Conservation (phyloP, 2,888 invertebrate species). For the Halictus ligatus region DNA sequence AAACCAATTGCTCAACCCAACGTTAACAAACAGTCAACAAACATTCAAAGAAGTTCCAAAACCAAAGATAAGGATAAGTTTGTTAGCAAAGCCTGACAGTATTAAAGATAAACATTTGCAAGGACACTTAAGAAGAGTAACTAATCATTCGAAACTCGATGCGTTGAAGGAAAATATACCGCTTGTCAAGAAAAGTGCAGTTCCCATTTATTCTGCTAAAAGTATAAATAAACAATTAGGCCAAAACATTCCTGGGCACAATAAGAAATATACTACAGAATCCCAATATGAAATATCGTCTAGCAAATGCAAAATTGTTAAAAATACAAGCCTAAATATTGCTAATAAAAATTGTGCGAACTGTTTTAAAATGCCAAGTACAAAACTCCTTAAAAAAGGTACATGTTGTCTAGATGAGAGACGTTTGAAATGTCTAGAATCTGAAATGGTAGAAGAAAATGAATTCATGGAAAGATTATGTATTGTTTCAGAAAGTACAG, state of each 20-base stretch:
- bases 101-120: conserved; percentile 34
- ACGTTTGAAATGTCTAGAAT: neutral
- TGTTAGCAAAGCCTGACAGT: conserved; percentile 30
- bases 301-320: neutral
- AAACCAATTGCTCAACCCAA: neutral
- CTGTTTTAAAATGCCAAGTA: neutral
- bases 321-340: neutral
- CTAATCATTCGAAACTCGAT: neutral
- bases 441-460: neutral
- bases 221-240: conserved; percentile 1
- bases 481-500: conserved; percentile 3
- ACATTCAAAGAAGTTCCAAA: neutral
- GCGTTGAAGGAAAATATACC: neutral
- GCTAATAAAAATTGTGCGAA: neutral
- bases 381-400: neutral
- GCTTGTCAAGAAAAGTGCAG: neutral
- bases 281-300: neutral
- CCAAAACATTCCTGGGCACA: neutral
- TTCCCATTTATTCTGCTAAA: neutral
- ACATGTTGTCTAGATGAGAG: neutral
- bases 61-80: neutral
- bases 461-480: conserved; percentile 20
- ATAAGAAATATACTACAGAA: neutral
- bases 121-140: neutral
- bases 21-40: neutral